Evolutionary conservation across 2,113 vertebrate species (phyloP).

Genomic region (Galeopterus variegatus): DNA sequence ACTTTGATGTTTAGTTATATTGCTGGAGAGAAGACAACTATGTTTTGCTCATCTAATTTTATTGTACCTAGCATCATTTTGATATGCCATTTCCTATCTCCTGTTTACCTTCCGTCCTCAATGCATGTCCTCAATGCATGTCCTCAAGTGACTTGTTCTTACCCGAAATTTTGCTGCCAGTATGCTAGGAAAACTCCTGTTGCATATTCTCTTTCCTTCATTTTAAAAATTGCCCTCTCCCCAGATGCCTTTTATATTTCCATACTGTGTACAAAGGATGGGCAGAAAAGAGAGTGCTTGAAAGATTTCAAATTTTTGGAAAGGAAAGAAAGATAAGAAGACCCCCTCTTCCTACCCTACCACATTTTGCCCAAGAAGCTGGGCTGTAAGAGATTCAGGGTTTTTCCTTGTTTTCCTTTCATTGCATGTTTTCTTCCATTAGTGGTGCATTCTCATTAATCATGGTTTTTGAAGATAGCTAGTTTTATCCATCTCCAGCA

Average conservation of each 20-base stretch:
- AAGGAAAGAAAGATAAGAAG: conserved; percentile 58
- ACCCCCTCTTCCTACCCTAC: not conserved
- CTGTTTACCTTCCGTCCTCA: conserved; percentile 31
- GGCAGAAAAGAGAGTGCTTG: conserved; percentile 70
- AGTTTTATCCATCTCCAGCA: conserved; percentile 46
- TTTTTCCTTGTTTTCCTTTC: conserved; percentile 51
- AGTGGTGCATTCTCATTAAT: conserved; percentile 56
- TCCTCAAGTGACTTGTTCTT: conserved; percentile 66
- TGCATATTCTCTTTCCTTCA: conserved; percentile 55
- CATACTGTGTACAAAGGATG: conserved; percentile 52
- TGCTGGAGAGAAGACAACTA: conserved; percentile 72
- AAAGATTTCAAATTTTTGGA: conserved; percentile 62
- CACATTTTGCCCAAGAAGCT: conserved; percentile 20
- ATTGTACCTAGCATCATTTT: not conserved
- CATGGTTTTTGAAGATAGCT: conserved; percentile 73
- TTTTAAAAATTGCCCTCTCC: conserved; percentile 54
- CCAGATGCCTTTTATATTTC: conserved; percentile 48
- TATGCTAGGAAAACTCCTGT: conserved; percentile 53
- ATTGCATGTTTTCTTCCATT: conserved; percentile 17
- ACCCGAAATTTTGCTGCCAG: not conserved
- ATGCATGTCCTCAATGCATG: conserved; percentile 66
- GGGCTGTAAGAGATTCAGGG: conserved; percentile 43
- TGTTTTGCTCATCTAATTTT: conserved; percentile 52
- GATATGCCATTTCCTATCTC: conserved; percentile 44
- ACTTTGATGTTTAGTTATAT: conserved; percentile 66